Conservation (phyloP, 2,113 vertebrate species). For the Cottus gobio region DNA sequence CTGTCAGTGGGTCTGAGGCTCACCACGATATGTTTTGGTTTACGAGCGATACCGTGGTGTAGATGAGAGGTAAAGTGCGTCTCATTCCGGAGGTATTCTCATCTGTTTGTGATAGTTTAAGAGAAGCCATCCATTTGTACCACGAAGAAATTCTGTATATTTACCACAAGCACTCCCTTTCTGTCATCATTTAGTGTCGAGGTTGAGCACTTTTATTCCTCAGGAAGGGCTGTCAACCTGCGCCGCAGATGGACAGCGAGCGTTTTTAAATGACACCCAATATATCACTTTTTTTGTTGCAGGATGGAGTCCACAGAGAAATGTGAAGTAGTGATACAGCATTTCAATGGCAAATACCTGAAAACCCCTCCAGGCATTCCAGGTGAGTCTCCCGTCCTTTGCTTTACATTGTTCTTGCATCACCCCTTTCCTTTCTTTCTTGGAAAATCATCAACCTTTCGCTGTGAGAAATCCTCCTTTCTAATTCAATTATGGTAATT, state of each 20-base stretch:
- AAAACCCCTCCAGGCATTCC: constrained; percentile 82
- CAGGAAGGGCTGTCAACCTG: neutral
- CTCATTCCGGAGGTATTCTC: neutral
- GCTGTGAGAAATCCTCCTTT: constrained; percentile 42
- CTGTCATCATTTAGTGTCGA: neutral
- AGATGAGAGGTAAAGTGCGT: neutral
- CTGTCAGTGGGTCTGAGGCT: neutral
- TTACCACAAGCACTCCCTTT: neutral
- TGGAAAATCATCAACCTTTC: constrained; percentile 37
- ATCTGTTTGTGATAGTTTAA: neutral
- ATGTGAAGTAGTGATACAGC: constrained; percentile 81
- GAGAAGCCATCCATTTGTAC: neutral
- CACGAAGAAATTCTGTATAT: neutral
- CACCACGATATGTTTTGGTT: neutral
- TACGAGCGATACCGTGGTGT: neutral
- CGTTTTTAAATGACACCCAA: constrained; percentile 12
- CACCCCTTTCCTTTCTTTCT: constrained; percentile 16
- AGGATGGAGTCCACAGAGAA: constrained; percentile 84
- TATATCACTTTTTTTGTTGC: constrained; percentile 24
- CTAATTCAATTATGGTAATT: constrained; percentile 69
- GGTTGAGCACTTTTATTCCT: neutral
- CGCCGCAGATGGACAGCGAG: neutral
- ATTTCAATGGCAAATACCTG: constrained; percentile 83
- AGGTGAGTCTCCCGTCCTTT: constrained; percentile 66
- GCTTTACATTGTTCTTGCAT: constrained; percentile 31